These are phyloP conservation scores for Balearica regulorum DNA, from an alignment of 2,797 vertebrate genomes.

Conservation along the genomic window DNA sequence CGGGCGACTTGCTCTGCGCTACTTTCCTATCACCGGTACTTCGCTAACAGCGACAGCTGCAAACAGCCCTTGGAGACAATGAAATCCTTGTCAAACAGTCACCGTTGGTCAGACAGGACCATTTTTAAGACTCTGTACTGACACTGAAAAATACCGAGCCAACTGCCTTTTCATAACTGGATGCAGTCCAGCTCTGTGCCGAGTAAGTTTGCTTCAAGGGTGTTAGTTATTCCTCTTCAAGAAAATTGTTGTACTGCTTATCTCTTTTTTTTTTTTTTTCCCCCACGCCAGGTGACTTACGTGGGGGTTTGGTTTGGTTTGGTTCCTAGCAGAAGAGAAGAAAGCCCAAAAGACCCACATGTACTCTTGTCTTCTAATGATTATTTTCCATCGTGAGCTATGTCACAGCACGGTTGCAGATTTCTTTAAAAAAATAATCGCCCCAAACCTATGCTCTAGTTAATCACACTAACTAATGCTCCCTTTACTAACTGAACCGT, in stretches of 20 bases:
- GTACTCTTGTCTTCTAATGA: neutral
- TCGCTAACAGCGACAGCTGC: neutral
- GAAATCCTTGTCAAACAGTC: neutral
- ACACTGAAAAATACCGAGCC: neutral
- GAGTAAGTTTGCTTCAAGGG: neutral
- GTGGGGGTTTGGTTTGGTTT: neutral
- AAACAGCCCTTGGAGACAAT: neutral
- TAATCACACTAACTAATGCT: neutral
- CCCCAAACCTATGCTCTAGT: neutral
- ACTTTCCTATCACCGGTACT: rapidly evolving
- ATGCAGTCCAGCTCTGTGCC: neutral
- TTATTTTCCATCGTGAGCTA: neutral
- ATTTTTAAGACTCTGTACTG: neutral
- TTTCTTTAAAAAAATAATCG: neutral
- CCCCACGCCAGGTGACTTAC: neutral
- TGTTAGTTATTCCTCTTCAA: neutral
- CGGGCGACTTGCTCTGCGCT: neutral
- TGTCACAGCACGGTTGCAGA: neutral
- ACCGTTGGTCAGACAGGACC: neutral
- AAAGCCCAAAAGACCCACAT: neutral
- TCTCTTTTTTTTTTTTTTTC: neutral
- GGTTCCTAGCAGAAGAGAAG: neutral
- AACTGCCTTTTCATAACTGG: neutral
- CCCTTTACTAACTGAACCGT: neutral
- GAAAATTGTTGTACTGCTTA: rapidly evolving